These are phyloP conservation scores for Scaeva pyrastri DNA, from an alignment of 2,888 invertebrate genomes.

Conservation along the genomic window DNA sequence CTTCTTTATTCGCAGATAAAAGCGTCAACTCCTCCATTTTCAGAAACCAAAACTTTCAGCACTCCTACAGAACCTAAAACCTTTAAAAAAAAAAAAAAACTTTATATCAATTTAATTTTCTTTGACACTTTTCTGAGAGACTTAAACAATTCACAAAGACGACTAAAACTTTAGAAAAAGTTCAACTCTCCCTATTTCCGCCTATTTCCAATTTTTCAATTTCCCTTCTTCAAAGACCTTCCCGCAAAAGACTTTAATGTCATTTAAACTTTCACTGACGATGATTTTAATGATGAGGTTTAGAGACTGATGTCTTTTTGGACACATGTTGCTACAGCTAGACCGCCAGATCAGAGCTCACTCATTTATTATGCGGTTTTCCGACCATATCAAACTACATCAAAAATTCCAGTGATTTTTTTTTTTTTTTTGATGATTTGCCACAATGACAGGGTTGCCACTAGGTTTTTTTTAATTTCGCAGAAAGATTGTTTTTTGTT, in stretches of 20 bases:
- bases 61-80: too few relatives aligned
- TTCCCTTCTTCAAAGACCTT: background rate
- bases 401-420: constrained; percentile 7
- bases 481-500: background rate
- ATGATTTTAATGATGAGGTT: background rate
- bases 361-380: constrained; percentile 18
- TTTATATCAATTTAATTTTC: too few relatives aligned
- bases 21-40: too few relatives aligned
- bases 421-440: background rate
- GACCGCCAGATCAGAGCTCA: background rate
- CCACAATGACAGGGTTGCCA: too few relatives aligned
- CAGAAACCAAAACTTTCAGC: too few relatives aligned
- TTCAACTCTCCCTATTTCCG: background rate
- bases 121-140: too few relatives aligned
- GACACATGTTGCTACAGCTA: constrained; percentile 8
- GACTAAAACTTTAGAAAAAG: too few relatives aligned
- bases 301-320: background rate
- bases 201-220: background rate
- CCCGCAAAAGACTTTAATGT: background rate
- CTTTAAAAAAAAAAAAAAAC: too few relatives aligned
- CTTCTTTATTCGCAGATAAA: too few relatives aligned
- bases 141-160: too few relatives aligned
- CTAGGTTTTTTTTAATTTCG: constrained; percentile 5
- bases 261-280: background rate
- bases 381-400: constrained; percentile 6